Evolutionary conservation across 2,113 vertebrate species (phyloP).

Genomic region (Telmatochromis bifrenatus): DNA sequence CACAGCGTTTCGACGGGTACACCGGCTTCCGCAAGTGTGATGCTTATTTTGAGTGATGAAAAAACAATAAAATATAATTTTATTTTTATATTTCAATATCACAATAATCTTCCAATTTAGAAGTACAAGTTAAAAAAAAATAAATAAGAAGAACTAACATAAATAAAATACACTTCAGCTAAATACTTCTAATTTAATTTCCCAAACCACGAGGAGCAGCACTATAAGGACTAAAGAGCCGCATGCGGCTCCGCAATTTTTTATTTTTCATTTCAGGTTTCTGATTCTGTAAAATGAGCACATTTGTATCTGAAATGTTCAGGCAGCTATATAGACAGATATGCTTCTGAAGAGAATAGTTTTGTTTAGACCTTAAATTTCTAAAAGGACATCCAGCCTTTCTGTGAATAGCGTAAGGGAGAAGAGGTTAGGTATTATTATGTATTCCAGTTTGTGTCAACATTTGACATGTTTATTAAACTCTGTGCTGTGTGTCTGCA

Average conservation of each 20-base stretch:
- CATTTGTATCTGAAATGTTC: background rate
- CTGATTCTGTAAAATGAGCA: background rate
- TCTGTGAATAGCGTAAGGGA: background rate
- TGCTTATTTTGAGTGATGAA: accelerated
- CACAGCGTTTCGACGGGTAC: accelerated
- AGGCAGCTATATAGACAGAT: background rate
- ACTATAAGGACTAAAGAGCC: background rate
- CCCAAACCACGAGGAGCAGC: accelerated
- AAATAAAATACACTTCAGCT: background rate
- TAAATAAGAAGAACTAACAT: background rate
- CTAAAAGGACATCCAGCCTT: background rate
- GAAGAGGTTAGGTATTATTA: background rate
- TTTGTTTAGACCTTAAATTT: background rate
- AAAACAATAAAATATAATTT: background rate
- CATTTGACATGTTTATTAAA: background rate
- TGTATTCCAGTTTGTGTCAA: background rate
- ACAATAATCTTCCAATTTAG: background rate
- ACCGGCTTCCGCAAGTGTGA: accelerated
- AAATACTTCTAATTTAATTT: background rate
- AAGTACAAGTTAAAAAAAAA: background rate
- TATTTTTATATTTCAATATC: background rate
- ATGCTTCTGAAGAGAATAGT: background rate
- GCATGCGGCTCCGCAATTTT: accelerated
- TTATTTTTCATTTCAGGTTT: background rate
- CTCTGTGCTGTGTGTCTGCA: background rate